These are phyloP conservation scores for Drosophila testacea DNA, from an alignment of 2,888 invertebrate species.

Conservation along the genomic window DNA sequence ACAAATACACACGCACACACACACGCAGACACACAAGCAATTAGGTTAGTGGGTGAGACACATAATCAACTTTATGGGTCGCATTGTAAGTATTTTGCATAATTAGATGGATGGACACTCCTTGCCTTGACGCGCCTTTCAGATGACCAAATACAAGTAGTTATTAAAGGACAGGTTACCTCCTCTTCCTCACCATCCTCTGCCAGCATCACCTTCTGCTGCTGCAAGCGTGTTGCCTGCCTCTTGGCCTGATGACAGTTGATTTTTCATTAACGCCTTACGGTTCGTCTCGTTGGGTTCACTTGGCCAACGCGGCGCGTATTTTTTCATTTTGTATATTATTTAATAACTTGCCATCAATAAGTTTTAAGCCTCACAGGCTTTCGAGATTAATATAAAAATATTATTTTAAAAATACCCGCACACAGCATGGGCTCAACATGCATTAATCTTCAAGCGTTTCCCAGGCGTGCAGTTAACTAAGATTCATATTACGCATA, in stretches of 20 bases:
- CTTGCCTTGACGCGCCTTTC: slow-evolving; percentile 53
- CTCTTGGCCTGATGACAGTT: slow-evolving; percentile 41
- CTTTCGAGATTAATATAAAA: slow-evolving; percentile 52
- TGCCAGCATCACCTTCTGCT: neutral
- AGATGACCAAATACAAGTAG: slow-evolving; percentile 50
- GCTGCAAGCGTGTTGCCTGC: slow-evolving; percentile 13
- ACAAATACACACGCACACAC: slow-evolving; percentile 8
- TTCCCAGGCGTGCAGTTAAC: slow-evolving; percentile 48
- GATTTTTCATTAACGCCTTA: slow-evolving; percentile 72
- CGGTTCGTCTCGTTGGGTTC: slow-evolving; percentile 36
- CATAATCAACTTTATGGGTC: slow-evolving; percentile 78
- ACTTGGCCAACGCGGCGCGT: slow-evolving; percentile 24
- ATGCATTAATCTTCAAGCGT: slow-evolving; percentile 59
- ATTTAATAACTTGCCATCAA: slow-evolving; percentile 69
- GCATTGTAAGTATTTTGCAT: slow-evolving; percentile 61
- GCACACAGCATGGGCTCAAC: slow-evolving; percentile 15
- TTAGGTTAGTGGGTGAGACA: slow-evolving; percentile 80
- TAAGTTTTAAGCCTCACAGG: slow-evolving; percentile 36
- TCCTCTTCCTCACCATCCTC: neutral
- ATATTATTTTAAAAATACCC: slow-evolving; percentile 34
- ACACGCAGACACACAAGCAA: slow-evolving; percentile 39
- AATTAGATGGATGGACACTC: slow-evolving; percentile 66
- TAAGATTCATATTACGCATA: slow-evolving; percentile 51
- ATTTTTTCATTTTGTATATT: slow-evolving; percentile 35
- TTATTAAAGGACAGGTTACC: slow-evolving; percentile 42